Percentiles rank a stretch among this genome's conserved stretches.
These are phyloP conservation scores for Otocyon megalotis DNA, from an alignment of 2,113 vertebrate genomes.

Conservation along the genomic window DNA sequence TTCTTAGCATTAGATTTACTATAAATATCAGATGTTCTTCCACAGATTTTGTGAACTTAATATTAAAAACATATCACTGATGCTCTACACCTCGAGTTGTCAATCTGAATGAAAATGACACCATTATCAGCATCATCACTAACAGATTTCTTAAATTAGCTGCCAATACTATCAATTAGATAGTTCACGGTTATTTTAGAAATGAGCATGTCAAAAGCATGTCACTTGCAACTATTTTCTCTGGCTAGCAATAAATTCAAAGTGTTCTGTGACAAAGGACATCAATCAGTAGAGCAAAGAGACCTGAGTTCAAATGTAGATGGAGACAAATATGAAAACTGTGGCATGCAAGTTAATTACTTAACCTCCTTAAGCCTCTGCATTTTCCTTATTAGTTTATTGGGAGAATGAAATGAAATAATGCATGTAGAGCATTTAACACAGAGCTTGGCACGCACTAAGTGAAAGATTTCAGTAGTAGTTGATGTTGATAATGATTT, in stretches of 20 bases:
- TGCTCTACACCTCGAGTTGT: slow-evolving; percentile 61
- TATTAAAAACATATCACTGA: slow-evolving; percentile 67
- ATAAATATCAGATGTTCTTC: slow-evolving; percentile 76
- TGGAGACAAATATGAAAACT: slow-evolving; percentile 33
- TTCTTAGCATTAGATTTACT: slow-evolving; percentile 65
- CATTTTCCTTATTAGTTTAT: not conserved
- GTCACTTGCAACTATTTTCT: slow-evolving; percentile 70
- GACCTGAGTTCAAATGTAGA: slow-evolving; percentile 17
- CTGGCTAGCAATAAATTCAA: slow-evolving; percentile 52
- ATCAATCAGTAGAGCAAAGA: slow-evolving; percentile 29
- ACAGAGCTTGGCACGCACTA: slow-evolving; percentile 40
- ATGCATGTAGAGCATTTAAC: not conserved
- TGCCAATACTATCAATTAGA: slow-evolving; percentile 79
- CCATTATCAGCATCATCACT: slow-evolving; percentile 59
- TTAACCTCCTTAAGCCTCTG: not conserved
- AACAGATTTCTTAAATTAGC: slow-evolving; percentile 78
- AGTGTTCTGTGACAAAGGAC: slow-evolving; percentile 55
- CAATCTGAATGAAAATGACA: slow-evolving; percentile 74
- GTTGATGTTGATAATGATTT: slow-evolving; percentile 18
- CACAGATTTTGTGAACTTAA: slow-evolving; percentile 74
- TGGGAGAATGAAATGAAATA: not conserved
- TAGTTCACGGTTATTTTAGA: slow-evolving; percentile 73
- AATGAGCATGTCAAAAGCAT: slow-evolving; percentile 61
- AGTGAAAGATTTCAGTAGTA: slow-evolving; percentile 4
- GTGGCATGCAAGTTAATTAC: not conserved